phyloP scores from a whole-genome alignment of 1,140 invertebrate species.

The Drosophila prosaltans region DNA sequence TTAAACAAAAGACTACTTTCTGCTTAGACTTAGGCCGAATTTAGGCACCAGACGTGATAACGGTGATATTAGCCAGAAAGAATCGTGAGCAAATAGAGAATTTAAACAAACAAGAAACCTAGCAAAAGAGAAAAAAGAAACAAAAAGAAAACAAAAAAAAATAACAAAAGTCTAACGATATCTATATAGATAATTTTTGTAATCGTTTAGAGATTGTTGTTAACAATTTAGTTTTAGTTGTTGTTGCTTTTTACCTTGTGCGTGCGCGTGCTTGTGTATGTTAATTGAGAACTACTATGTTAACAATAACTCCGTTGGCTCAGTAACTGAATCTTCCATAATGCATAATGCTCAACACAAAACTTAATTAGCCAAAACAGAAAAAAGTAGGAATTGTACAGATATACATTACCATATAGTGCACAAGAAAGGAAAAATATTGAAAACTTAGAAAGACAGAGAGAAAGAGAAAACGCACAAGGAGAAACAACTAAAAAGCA shows the following conservation, averaged over 20 bases:
- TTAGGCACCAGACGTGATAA: constrained; percentile 71
- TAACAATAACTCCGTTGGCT: constrained; percentile 43
- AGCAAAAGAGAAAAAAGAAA: constrained; percentile 44
- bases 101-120: constrained; percentile 54
- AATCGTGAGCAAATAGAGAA: constrained; percentile 75
- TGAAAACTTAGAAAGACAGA: constrained; percentile 23
- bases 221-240: constrained; percentile 59
- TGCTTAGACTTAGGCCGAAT: constrained; percentile 63
- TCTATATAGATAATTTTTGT: constrained; percentile 26
- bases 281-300: background rate
- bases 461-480: constrained; percentile 51
- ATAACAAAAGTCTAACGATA: constrained; percentile 27
- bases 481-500: constrained; percentile 70
- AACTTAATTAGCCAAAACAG: constrained; percentile 33
- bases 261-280: constrained; percentile 33
- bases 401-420: constrained; percentile 4
- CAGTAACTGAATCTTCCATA: constrained; percentile 64
- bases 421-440: constrained; percentile 42
- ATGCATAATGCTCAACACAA: constrained; percentile 70
- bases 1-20: constrained; percentile 69
- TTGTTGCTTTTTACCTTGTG: constrained; percentile 57
- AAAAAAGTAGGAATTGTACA: constrained; percentile 41
- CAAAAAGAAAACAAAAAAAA: constrained; percentile 33
- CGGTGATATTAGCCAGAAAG: constrained; percentile 75
- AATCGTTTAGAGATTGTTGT: constrained; percentile 58